Conservation (phyloP, 2,113 vertebrate genomes). For the Eulacestoma nigropectus region DNA sequence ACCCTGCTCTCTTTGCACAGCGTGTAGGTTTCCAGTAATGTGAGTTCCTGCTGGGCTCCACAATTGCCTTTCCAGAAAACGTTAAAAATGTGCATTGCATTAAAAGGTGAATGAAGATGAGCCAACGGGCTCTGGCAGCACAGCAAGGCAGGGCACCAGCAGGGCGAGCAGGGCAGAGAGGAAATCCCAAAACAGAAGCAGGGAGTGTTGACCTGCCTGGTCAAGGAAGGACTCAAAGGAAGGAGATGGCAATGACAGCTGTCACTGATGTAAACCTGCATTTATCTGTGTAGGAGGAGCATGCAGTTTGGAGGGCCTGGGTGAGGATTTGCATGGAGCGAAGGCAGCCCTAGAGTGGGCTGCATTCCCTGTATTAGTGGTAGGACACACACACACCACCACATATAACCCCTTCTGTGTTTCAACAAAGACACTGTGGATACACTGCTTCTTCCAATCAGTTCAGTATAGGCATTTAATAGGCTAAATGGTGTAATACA, state of each 20-base stretch:
- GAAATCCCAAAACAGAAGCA: background rate
- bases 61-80: background rate
- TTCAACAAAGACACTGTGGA: background rate
- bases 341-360: background rate
- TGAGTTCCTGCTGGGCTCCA: conserved; percentile 15
- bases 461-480: conserved; percentile 65
- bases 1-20: background rate
- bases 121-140: background rate
- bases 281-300: background rate
- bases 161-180: background rate
- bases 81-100: conserved; percentile 4
- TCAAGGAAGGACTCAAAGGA: background rate
- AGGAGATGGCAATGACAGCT: background rate
- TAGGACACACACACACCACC: background rate
- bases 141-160: background rate
- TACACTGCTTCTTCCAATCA: background rate
- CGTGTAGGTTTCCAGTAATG: conserved; percentile 44
- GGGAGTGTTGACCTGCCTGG: background rate
- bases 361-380: background rate
- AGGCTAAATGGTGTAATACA: conserved; percentile 60
- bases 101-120: background rate
- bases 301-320: background rate
- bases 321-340: background rate
- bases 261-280: background rate
- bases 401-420: background rate